Evolutionary conservation across 2,113 vertebrate species (phyloP).

Genomic region (Bombycilla garrulus): DNA sequence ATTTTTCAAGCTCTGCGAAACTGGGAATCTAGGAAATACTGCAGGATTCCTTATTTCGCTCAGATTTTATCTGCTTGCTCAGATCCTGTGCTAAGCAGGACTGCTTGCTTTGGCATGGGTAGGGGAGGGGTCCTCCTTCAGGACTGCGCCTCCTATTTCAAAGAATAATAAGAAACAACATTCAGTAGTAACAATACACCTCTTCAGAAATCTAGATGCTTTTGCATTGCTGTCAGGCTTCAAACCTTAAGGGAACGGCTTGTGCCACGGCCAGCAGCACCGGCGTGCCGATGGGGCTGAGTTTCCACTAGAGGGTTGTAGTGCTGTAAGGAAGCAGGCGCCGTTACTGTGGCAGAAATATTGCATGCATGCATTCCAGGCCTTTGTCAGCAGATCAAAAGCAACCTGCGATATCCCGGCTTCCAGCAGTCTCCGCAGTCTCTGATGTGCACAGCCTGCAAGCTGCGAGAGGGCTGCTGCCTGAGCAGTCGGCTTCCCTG

Average conservation of each 20-base stretch:
- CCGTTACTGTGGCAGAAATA: not conserved
- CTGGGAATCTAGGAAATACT: not conserved
- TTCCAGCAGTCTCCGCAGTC: not conserved
- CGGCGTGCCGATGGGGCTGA: rapidly evolving
- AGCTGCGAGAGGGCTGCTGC: not conserved
- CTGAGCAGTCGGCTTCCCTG: not conserved
- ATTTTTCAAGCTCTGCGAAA: not conserved
- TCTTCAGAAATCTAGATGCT: not conserved
- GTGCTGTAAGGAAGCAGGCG: not conserved
- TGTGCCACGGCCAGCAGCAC: not conserved
- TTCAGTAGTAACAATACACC: not conserved
- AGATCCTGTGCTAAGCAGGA: not conserved
- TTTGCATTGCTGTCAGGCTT: not conserved
- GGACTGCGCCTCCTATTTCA: not conserved
- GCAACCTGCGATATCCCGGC: not conserved
- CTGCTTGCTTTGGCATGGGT: not conserved
- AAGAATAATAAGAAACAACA: not conserved
- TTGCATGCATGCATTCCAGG: not conserved
- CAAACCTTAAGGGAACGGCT: not conserved
- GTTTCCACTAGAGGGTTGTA: constrained; percentile 63
- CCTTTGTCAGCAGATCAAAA: constrained; percentile 55
- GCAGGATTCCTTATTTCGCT: not conserved
- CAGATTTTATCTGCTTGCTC: not conserved
- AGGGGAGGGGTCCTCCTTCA: not conserved
- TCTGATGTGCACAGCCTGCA: constrained; percentile 11